A percentile compares a stretch with the other conserved stretches of the same genome.
Conservation (phyloP, 2,888 invertebrate species). For the Tineola bisselliella region DNA sequence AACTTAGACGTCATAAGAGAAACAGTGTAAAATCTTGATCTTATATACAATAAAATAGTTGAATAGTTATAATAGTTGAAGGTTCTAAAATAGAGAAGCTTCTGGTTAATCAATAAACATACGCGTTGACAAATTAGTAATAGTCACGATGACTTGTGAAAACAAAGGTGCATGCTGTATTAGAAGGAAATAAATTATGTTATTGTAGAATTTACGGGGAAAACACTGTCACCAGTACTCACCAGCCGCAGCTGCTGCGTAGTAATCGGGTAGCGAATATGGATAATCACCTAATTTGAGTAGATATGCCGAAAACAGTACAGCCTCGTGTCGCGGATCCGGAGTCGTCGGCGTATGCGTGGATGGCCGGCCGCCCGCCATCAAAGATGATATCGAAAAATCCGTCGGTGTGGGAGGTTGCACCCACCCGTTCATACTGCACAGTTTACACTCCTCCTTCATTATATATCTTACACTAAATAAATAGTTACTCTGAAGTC, state of each 20-base stretch:
- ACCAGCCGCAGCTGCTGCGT: slow-evolving; percentile 34
- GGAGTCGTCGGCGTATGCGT: slow-evolving; percentile 40
- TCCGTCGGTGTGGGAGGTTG: slow-evolving; percentile 44
- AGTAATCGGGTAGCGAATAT: slow-evolving; percentile 58
- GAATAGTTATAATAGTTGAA: not conserved
- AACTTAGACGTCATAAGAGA: not conserved
- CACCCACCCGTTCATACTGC: slow-evolving; percentile 57
- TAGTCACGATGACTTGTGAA: not conserved
- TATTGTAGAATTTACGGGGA: not conserved
- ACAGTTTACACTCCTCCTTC: slow-evolving; percentile 65
- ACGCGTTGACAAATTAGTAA: not conserved
- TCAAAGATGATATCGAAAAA: slow-evolving; percentile 60
- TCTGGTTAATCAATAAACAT: too few species aligned
- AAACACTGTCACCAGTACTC: slow-evolving; percentile 49
- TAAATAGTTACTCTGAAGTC: slow-evolving; percentile 5
- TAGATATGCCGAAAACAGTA: slow-evolving; percentile 62
- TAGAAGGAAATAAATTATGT: not conserved
- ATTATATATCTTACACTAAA: slow-evolving; percentile 25
- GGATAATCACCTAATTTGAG: slow-evolving; percentile 67
- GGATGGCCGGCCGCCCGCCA: slow-evolving; percentile 42
- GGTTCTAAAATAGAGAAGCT: too few species aligned
- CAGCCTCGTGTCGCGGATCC: slow-evolving; percentile 53
- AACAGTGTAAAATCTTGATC: not conserved
- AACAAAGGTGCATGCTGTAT: not conserved
- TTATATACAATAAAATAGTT: not conserved